These are phyloP conservation scores for Conopomorpha cramerella DNA, from an alignment of 1,140 invertebrate genomes.

Conservation along the genomic window DNA sequence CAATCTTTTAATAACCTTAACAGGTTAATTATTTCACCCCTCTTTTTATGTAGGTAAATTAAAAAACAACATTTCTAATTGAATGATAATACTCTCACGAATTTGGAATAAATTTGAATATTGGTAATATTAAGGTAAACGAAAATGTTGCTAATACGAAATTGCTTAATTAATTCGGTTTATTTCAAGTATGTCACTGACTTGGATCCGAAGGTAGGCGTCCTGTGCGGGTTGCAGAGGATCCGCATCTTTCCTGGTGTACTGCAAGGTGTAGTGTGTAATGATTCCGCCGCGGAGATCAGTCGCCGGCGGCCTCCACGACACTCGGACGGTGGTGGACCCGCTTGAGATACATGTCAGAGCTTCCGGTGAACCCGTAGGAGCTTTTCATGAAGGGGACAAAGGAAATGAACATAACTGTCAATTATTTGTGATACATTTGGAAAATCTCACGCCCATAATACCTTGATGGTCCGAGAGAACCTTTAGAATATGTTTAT, in stretches of 20 bases:
- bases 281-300: slow-evolving; percentile 77
- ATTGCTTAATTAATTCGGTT: too few species aligned
- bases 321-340: slow-evolving; percentile 74
- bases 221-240: slow-evolving; percentile 31
- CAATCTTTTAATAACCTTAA: too few species aligned
- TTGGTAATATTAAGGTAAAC: too few species aligned
- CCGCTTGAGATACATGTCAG: slow-evolving; percentile 70
- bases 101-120: too few species aligned
- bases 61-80: too few species aligned
- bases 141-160: too few species aligned
- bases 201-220: slow-evolving; percentile 39
- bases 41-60: slow-evolving; percentile 1
- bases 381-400: slow-evolving; percentile 64
- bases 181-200: too few species aligned
- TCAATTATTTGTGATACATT: background rate
- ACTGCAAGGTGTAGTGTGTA: slow-evolving; percentile 77
- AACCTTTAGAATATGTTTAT: too few species aligned
- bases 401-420: background rate
- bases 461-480: too few species aligned
- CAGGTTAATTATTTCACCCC: slow-evolving; percentile 8
- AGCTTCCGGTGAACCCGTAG: slow-evolving; percentile 69
- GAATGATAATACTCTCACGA: too few species aligned
- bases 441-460: too few species aligned
- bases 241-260: slow-evolving; percentile 39
- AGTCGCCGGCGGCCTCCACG: slow-evolving; percentile 73